Evolutionary conservation across 2,797 vertebrate genomes (phyloP).

Genomic region (Lepilemur septentrionalis): DNA sequence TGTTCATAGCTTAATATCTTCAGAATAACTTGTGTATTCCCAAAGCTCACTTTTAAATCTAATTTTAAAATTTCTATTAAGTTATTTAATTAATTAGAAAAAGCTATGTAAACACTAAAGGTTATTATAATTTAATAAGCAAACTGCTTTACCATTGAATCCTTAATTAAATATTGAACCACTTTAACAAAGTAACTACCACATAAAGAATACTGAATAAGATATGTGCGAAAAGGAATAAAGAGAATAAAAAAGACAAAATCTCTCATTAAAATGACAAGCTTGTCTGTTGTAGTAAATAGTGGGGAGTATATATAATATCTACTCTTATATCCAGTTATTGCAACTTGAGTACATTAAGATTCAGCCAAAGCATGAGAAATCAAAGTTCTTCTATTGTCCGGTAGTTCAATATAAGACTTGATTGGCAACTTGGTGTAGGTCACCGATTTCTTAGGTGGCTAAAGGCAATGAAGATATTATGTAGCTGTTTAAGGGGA

Average conservation of each 20-base stretch:
- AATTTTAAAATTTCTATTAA: conserved; percentile 60
- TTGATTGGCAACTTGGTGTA: conserved; percentile 22
- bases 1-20: conserved; percentile 29
- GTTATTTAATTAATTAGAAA: conserved; percentile 75
- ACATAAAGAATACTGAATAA: conserved; percentile 66
- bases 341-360: neutral
- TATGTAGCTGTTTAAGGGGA: neutral
- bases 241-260: neutral
- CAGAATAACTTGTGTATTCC: conserved; percentile 30
- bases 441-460: conserved; percentile 47
- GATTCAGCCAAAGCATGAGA: neutral
- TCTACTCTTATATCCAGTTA: neutral
- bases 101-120: conserved; percentile 64
- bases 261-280: conserved; percentile 22
- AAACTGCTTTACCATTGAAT: conserved; percentile 72
- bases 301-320: neutral
- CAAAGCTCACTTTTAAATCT: conserved; percentile 64
- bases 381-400: conserved; percentile 13
- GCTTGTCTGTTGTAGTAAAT: conserved; percentile 19
- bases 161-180: conserved; percentile 78
- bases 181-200: conserved; percentile 68
- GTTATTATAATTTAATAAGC: conserved; percentile 72
- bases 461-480: conserved; percentile 10
- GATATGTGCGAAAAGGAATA: neutral
- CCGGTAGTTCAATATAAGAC: neutral